These are phyloP conservation scores for Propsilocerus akamusi DNA, from an alignment of 1,140 invertebrate genomes.

Conservation along the genomic window DNA sequence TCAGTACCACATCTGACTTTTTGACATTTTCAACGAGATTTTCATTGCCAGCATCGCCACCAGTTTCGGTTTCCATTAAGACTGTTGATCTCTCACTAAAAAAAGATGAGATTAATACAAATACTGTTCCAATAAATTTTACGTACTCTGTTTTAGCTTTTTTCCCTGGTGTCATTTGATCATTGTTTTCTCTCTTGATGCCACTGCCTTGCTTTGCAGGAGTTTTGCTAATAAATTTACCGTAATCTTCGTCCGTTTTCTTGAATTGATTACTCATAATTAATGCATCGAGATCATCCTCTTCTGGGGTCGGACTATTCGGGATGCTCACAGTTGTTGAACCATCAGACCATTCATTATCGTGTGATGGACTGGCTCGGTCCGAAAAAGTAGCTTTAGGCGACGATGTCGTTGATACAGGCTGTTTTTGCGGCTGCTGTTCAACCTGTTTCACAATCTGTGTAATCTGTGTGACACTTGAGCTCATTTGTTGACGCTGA, in stretches of 20 bases:
- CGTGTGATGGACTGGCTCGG: background rate
- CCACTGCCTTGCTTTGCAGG: background rate
- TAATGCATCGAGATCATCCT: slow-evolving; percentile 24
- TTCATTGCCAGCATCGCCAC: background rate
- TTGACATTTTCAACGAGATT: background rate
- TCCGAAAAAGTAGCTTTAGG: background rate
- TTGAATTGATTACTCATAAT: background rate
- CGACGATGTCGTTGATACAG: background rate
- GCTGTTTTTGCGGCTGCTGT: background rate
- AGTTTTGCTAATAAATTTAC: background rate
- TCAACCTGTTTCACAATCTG: too few species aligned
- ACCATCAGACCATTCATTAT: slow-evolving; percentile 25
- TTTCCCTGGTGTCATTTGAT: background rate
- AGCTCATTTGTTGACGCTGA: too few species aligned
- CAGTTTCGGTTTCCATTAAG: background rate
- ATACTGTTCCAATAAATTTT: background rate
- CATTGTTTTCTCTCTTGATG: background rate
- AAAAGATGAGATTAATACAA: background rate
- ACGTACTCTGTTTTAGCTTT: background rate
- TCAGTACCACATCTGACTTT: background rate
- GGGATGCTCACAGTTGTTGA: slow-evolving; percentile 42
- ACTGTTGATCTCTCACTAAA: background rate
- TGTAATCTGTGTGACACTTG: too few species aligned
- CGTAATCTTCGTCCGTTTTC: background rate
- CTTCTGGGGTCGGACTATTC: slow-evolving; percentile 36